Base-by-base conservation (phyloP, 1,140 invertebrate species). In the Drosophila oshimai region DNA sequence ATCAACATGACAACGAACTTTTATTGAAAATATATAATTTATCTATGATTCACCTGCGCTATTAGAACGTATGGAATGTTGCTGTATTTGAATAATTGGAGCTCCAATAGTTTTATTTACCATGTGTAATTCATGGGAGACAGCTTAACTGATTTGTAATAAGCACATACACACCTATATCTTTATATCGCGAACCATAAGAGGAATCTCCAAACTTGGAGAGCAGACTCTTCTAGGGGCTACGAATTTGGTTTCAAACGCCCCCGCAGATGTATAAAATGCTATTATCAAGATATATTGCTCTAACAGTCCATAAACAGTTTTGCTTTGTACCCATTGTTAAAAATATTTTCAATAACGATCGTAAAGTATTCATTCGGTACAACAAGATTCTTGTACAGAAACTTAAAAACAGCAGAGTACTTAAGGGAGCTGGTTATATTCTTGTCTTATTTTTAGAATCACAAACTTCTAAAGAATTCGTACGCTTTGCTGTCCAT, bases 381-480 rank as follows among this genome's bases (percentile, higher is more conserved):
- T n/a, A n/a, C n/a, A n/a, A 18, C 10, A n/a, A 12, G 15, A 37
- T 10, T 10, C 12, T 33, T 12, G 12, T 33, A 13, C 13, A 7
- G 13, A 5, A 9, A 17, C 34, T 36, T 36, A 3, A 29, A 29
- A 29, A 29, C 10, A n/a, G n/a, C n/a, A n/a, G n/a, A n/a, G n/a
- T n/a, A n/a, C n/a, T n/a, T n/a, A n/a, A n/a, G 10, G 5, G 3
- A 28, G 22, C 24, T 29, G 15, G 34, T 49, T 13, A 13, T 12
- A 13, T 22, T 22, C 7, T 15, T 13, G n/a, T n/a, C 4, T 34
- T 49, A 57, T 58, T 53, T 58, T 34, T 58, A 58, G 46, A 36
- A 12, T 6, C 15, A 20, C 9, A 2, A 20, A 54, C 18, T 7
- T 22, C 7, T 1, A 13, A 54, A 4, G 15, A 45, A 46, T 46